Evolutionary conservation across 2,888 invertebrate species (phyloP).

Genomic region (Junonia oenone): DNA sequence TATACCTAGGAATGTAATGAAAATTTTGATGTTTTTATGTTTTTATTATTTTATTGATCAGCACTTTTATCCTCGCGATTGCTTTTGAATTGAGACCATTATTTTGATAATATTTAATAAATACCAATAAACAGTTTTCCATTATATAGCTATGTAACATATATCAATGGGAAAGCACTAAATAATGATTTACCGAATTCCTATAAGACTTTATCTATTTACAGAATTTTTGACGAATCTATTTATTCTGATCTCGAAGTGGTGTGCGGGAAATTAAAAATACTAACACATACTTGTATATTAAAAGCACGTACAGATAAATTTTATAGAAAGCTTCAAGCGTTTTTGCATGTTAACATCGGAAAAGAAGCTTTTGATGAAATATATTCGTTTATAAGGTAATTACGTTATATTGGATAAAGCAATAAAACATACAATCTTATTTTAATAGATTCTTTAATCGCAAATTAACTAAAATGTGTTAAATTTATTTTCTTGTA

Average conservation of each 20-base stretch:
- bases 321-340: constrained; percentile 78
- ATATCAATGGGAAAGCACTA: too few relatives aligned
- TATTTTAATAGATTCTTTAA: too few relatives aligned
- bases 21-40: not conserved
- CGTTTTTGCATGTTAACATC: constrained; percentile 72
- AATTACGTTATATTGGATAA: constrained; percentile 21
- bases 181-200: not conserved
- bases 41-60: too few relatives aligned
- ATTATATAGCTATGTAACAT: too few relatives aligned
- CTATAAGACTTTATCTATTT: constrained; percentile 40
- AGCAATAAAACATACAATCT: not conserved
- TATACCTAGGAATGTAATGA: too few relatives aligned
- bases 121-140: too few relatives aligned
- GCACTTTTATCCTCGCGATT: too few relatives aligned
- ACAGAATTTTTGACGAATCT: constrained; percentile 81
- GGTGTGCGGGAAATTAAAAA: constrained; percentile 77
- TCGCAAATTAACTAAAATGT: too few relatives aligned
- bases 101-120: too few relatives aligned
- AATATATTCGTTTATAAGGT: constrained; percentile 76
- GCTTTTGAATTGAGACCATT: too few relatives aligned
- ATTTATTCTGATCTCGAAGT: constrained; percentile 81
- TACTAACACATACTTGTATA: constrained; percentile 81
- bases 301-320: constrained; percentile 78
- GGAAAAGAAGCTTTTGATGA: constrained; percentile 73
- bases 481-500: too few relatives aligned